phyloP scores from a whole-genome alignment of 2,113 vertebrate species.

The Oreocharis arfaki region DNA sequence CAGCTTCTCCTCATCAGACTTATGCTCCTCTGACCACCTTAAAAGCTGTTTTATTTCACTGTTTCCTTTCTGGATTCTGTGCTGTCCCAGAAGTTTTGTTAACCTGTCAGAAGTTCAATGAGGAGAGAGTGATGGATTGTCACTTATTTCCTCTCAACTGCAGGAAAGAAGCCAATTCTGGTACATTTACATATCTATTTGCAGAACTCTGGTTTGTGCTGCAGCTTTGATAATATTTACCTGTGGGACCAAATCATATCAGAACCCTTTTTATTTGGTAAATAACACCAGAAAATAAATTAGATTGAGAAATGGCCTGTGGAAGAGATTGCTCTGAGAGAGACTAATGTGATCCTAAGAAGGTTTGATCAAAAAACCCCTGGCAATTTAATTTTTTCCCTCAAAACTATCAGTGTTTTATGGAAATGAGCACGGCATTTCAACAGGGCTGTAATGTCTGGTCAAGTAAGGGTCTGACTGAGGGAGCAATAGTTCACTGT shows the following conservation, averaged over 20 bases:
- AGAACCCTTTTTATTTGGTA: neutral
- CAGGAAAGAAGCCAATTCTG: neutral
- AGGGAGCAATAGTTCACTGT: neutral
- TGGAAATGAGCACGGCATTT: neutral
- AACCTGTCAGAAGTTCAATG: neutral
- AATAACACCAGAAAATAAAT: neutral
- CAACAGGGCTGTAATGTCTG: neutral
- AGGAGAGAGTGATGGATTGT: neutral
- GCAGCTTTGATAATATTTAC: neutral
- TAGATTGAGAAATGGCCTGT: neutral
- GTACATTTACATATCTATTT: neutral
- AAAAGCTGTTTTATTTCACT: neutral
- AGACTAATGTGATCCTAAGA: neutral
- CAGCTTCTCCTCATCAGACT: neutral
- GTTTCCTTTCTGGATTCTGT: neutral
- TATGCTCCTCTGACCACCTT: neutral
- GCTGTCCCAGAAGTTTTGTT: neutral
- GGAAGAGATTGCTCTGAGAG: neutral
- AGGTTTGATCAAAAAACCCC: neutral
- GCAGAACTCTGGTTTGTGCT: neutral
- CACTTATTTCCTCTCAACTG: neutral
- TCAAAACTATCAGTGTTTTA: neutral
- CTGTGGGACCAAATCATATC: neutral
- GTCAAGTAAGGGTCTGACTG: neutral
- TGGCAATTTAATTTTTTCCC: neutral